Evolutionary conservation across 2,797 vertebrate species (phyloP).

Genomic region (Pelobates cultripes): DNA sequence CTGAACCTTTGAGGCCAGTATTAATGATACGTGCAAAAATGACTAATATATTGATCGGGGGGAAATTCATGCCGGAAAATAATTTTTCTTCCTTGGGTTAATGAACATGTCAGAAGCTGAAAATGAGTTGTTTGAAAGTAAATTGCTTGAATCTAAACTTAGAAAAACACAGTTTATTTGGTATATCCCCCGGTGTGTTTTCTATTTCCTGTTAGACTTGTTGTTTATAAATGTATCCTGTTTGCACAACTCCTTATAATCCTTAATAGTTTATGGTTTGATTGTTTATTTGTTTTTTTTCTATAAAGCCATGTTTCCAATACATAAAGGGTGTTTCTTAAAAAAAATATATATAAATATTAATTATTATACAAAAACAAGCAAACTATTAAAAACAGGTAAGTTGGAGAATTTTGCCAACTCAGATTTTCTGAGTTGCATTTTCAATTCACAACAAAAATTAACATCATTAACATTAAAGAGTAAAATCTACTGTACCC

Average conservation of each 20-base stretch:
- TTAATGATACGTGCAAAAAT: slow-evolving; percentile 84
- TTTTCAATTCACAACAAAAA: too few relatives aligned
- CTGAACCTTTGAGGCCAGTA: slow-evolving; percentile 76
- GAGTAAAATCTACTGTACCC: too few relatives aligned
- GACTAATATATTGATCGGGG: slow-evolving; percentile 89
- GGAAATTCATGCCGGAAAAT: slow-evolving; percentile 88
- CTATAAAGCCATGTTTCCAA: too few relatives aligned
- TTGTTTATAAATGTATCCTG: slow-evolving; percentile 67
- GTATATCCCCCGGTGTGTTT: slow-evolving; percentile 59
- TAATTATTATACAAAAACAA: too few relatives aligned
- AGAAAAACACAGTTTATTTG: slow-evolving; percentile 75
- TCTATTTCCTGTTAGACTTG: slow-evolving; percentile 62
- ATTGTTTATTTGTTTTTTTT: too few relatives aligned
- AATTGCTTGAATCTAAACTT: slow-evolving; percentile 94
- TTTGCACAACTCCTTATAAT: slow-evolving; percentile 43
- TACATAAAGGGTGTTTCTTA: too few relatives aligned
- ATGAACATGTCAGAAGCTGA: slow-evolving; percentile 93
- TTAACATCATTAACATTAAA: too few relatives aligned
- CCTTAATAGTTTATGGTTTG: background rate
- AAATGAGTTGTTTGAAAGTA: slow-evolving; percentile 96
- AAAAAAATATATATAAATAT: too few relatives aligned
- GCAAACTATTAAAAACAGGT: too few relatives aligned
- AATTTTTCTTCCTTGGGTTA: slow-evolving; percentile 90
- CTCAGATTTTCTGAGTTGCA: too few relatives aligned
- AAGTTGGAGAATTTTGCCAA: too few relatives aligned